Evolutionary conservation across 2,113 vertebrate genomes (phyloP).

Genomic region (Ranitomeya imitator): DNA sequence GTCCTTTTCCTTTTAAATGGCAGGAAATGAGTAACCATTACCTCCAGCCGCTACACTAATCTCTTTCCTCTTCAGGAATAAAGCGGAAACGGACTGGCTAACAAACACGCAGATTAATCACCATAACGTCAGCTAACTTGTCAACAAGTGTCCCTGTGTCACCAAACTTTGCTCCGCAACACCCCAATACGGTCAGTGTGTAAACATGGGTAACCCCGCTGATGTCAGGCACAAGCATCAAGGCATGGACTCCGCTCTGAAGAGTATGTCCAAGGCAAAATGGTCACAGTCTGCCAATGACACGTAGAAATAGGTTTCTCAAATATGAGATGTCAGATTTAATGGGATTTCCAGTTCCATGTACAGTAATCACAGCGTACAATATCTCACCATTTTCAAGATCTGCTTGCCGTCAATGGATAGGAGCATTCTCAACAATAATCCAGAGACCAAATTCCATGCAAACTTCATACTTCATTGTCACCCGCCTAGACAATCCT

Average conservation of each 20-base stretch:
- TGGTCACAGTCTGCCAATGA: no score
- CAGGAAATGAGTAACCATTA: slow-evolving; percentile 13
- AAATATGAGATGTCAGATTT: no score
- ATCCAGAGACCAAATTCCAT: no score
- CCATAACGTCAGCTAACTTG: neutral
- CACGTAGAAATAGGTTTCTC: no score
- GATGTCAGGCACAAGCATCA: neutral
- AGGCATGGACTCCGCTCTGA: neutral
- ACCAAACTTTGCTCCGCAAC: neutral
- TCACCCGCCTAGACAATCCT: no score
- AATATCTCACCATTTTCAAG: no score
- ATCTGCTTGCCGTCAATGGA: no score
- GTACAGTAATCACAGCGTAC: no score
- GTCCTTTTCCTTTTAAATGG: neutral
- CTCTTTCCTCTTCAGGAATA: slow-evolving; percentile 18
- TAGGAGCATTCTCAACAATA: no score
- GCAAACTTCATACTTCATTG: no score
- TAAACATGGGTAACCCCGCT: neutral
- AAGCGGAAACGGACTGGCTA: neutral
- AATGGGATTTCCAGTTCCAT: no score
- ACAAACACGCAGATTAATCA: slow-evolving; percentile 24
- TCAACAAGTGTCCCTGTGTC: slow-evolving; percentile 20
- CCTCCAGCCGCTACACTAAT: neutral
- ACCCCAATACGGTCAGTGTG: neutral
- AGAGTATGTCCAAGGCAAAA: no score